These are phyloP conservation scores for Xyrauchen texanus DNA, from an alignment of 2,113 vertebrate genomes.

Conservation along the genomic window DNA sequence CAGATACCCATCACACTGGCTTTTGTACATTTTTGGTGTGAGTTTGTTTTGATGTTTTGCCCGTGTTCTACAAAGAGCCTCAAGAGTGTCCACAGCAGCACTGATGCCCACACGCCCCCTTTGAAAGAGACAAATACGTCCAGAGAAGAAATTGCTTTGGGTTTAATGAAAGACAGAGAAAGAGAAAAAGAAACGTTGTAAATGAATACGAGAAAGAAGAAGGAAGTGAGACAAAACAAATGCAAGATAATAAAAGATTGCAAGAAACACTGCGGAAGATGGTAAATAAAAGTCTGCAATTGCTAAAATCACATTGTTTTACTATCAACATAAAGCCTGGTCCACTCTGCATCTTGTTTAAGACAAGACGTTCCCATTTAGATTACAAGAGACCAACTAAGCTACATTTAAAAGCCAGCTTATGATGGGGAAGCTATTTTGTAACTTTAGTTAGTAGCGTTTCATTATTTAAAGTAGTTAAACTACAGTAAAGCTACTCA, in stretches of 20 bases:
- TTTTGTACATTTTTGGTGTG: background rate
- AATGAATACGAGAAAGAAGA: background rate
- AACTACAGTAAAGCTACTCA: too few relatives aligned
- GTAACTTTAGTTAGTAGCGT: too few relatives aligned
- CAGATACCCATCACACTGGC: background rate
- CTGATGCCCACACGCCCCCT: background rate
- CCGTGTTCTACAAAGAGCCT: slow-evolving; percentile 24
- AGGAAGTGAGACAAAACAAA: background rate
- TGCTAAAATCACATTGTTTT: too few relatives aligned
- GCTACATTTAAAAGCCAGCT: background rate
- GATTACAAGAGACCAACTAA: too few relatives aligned
- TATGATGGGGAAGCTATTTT: too few relatives aligned
- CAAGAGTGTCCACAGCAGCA: background rate
- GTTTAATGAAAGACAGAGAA: background rate
- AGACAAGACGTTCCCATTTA: too few relatives aligned
- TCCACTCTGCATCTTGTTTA: too few relatives aligned
- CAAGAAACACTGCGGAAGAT: background rate
- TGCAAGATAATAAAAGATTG: background rate
- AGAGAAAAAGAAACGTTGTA: background rate
- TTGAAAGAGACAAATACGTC: background rate
- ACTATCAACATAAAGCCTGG: too few relatives aligned
- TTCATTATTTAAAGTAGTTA: too few relatives aligned
- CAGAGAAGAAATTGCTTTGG: background rate
- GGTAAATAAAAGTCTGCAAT: background rate
- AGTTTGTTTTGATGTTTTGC: slow-evolving; percentile 22